A percentile compares a stretch with the other conserved stretches of the same genome.
phyloP scores from a whole-genome alignment of 2,888 invertebrate species.

The Scaptomyza tumidula region DNA sequence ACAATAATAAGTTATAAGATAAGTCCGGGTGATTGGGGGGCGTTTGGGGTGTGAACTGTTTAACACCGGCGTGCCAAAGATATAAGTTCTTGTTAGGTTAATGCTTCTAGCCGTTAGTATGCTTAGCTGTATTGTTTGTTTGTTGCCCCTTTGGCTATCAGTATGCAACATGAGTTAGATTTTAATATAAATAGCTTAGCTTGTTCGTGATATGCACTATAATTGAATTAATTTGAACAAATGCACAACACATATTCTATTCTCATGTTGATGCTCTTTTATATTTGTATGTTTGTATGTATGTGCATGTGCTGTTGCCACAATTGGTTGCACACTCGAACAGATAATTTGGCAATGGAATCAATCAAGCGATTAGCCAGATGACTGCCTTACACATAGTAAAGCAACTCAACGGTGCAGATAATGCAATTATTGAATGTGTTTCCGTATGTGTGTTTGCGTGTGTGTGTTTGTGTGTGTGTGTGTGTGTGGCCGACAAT shows the following conservation, averaged over 20 bases:
- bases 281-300: not conserved
- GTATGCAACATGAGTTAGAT: not conserved
- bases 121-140: not conserved
- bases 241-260: not conserved
- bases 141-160: not conserved
- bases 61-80: not conserved
- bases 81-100: not conserved
- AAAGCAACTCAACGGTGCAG: not conserved
- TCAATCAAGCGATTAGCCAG: conserved; percentile 20
- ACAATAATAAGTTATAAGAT: not conserved
- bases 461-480: conserved; percentile 5
- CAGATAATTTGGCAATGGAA: not conserved
- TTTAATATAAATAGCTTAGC: not conserved
- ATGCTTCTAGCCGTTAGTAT: not conserved
- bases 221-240: not conserved
- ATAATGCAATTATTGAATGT: conserved; percentile 35
- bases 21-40: too few species aligned
- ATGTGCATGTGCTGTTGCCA: not conserved
- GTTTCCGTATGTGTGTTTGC: not conserved
- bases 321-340: not conserved
- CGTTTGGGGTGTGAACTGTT: not conserved
- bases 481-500: not conserved
- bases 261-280: too few species aligned
- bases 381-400: not conserved
- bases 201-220: not conserved